phyloP scores from a whole-genome alignment of 2,113 vertebrate genomes.

The Bos javanicus region DNA sequence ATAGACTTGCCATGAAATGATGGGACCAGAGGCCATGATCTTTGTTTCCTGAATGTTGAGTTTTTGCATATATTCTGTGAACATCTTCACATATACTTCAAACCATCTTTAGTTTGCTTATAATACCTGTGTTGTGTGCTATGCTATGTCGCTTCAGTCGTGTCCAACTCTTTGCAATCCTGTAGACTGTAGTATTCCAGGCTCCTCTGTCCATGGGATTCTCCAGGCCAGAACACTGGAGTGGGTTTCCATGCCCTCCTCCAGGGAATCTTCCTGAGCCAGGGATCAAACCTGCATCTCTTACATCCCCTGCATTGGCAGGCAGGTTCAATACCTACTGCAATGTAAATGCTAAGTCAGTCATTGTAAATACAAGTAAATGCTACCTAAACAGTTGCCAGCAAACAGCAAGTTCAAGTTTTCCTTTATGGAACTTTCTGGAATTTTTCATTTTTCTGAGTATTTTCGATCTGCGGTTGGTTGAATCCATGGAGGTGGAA shows the following conservation, averaged over 20 bases:
- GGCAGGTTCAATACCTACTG: not conserved
- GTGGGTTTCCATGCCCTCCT: not conserved
- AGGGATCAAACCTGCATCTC: not conserved
- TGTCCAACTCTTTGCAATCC: not conserved
- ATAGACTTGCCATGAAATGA: not conserved
- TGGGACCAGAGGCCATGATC: fast-evolving
- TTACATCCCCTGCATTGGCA: not conserved
- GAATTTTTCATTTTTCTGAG: not conserved
- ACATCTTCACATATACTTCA: not conserved
- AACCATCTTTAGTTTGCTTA: not conserved
- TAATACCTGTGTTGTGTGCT: not conserved
- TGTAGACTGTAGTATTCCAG: not conserved
- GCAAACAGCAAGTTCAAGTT: not conserved
- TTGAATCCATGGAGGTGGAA: not conserved
- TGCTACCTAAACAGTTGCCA: not conserved
- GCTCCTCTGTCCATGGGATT: not conserved
- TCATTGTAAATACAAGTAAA: not conserved
- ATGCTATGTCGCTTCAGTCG: not conserved
- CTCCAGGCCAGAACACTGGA: not conserved
- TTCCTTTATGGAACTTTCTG: not conserved
- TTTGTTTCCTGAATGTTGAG: not conserved
- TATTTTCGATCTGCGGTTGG: not conserved
- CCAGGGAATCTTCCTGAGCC: not conserved
- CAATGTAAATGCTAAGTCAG: not conserved
- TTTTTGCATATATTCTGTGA: not conserved